Percentiles rank a stretch among this genome's conserved stretches.
Evolutionary conservation across 2,797 vertebrate genomes (phyloP).

Genomic region (Hylomyscus alleni): DNA sequence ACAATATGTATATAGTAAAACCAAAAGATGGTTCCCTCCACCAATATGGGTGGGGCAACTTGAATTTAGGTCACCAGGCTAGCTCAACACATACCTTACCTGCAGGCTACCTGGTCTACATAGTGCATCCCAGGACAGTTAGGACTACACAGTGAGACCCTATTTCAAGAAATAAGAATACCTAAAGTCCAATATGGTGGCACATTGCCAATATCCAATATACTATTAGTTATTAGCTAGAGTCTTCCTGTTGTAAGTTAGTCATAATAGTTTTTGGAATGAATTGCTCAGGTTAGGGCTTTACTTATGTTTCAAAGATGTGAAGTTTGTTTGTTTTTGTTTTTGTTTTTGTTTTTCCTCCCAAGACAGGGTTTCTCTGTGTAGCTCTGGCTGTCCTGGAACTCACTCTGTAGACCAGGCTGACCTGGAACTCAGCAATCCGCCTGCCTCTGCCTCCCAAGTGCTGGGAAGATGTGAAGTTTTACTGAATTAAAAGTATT

Average conservation of each 20-base stretch:
- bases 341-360: too few relatives aligned
- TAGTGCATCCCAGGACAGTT: background rate
- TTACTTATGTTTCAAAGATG: conserved; percentile 65
- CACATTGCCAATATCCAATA: background rate
- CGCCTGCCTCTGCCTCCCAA: too few relatives aligned
- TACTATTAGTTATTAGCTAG: background rate
- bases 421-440: too few relatives aligned
- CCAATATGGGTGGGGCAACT: background rate
- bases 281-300: conserved; percentile 39
- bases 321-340: background rate
- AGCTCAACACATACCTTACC: background rate
- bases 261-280: conserved; percentile 28
- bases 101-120: background rate
- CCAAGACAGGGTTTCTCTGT: too few relatives aligned
- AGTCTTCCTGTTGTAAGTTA: background rate
- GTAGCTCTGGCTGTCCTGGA: too few relatives aligned
- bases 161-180: background rate
- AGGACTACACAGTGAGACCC: background rate
- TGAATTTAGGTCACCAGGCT: background rate
- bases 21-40: background rate
- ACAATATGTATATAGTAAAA: background rate
- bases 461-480: background rate
- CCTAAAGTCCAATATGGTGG: background rate
- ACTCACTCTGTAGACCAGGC: too few relatives aligned
- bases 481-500: conserved; percentile 59